Evolutionary conservation across 2,797 vertebrate species (phyloP).

Genomic region (Aotus griseimembra): DNA sequence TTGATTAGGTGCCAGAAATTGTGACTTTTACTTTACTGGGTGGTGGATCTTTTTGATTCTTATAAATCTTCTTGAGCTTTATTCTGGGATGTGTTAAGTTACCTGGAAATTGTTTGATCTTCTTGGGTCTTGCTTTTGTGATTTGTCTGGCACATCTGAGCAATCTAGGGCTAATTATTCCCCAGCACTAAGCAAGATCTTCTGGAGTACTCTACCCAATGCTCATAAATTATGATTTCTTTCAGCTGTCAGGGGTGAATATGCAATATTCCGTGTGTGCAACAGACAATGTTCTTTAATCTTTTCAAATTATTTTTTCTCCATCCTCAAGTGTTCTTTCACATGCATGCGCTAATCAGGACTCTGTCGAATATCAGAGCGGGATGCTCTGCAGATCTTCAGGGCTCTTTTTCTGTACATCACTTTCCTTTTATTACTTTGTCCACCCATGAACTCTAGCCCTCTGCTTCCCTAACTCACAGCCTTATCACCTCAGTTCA

Average conservation of each 20-base stretch:
- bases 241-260: not conserved
- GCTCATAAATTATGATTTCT: not conserved
- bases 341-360: not conserved
- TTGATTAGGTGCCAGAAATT: slow-evolving; percentile 14
- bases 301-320: not conserved
- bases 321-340: not conserved
- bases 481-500: not conserved
- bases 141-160: slow-evolving; percentile 6
- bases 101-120: not conserved
- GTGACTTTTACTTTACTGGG: not conserved
- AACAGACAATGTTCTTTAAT: not conserved
- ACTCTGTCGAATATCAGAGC: not conserved
- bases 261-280: not conserved
- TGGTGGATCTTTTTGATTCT: slow-evolving; percentile 8
- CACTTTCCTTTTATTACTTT: not conserved
- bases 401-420: not conserved
- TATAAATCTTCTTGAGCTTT: slow-evolving; percentile 52
- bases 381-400: not conserved
- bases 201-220: not conserved
- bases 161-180: slow-evolving; percentile 4
- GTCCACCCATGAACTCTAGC: not conserved
- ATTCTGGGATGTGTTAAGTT: slow-evolving; percentile 28
- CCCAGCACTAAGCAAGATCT: not conserved
- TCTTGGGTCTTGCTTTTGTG: not conserved
- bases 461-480: not conserved